phyloP scores from a whole-genome alignment of 2,113 vertebrate genomes.

The Callipepla californica region DNA sequence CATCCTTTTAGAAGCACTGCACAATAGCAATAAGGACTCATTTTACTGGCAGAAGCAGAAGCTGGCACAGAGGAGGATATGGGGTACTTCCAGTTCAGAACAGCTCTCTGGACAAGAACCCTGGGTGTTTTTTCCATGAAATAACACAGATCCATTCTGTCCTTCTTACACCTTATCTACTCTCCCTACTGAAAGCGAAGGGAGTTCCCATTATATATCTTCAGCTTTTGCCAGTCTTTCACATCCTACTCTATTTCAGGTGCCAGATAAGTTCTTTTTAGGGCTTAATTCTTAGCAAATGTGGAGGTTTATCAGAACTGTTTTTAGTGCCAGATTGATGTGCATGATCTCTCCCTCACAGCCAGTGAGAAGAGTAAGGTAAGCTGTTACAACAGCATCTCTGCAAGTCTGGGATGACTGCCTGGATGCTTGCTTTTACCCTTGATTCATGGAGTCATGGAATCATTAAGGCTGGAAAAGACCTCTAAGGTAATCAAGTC shows the following conservation, averaged over 20 bases:
- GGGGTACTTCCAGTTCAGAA: neutral
- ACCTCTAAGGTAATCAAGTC: neutral
- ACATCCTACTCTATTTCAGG: neutral
- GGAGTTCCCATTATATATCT: neutral
- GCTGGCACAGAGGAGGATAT: neutral
- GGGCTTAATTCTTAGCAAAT: neutral
- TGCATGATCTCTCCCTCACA: neutral
- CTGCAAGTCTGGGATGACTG: neutral
- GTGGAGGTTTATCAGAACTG: neutral
- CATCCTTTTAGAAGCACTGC: neutral
- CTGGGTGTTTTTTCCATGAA: conserved; percentile 6
- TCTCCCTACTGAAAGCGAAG: neutral
- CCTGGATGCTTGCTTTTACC: neutral
- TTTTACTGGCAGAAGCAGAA: neutral
- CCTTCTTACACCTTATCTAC: neutral
- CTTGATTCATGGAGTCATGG: neutral
- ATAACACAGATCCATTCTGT: neutral
- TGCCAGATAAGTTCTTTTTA: neutral
- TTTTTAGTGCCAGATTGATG: neutral
- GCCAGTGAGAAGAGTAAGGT: neutral
- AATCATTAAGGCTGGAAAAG: neutral
- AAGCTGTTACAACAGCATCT: neutral
- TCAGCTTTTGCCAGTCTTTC: neutral
- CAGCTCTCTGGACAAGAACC: neutral
- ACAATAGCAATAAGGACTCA: neutral